Base-by-base conservation (phyloP, 2,113 vertebrate species). In the Scartelaos histophorus region DNA sequence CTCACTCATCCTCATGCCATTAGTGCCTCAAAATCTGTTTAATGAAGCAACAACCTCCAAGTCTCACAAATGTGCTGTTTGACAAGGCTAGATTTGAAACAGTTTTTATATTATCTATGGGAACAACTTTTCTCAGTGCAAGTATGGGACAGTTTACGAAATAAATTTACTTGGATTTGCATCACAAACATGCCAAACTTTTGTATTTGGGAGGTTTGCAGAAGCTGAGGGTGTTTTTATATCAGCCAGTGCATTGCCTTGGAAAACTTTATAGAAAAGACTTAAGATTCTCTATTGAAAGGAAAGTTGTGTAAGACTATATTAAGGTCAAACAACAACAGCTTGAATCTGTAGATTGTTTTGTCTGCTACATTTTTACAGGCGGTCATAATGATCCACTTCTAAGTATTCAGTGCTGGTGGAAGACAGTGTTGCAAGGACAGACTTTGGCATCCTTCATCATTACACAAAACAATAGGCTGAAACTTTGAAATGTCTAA, bases 11-110 rank as follows among this genome's bases (percentile, higher is more conserved):
- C 16, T 62, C 19, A n/a, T 64, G 34, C 10, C 34, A 35, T 25
- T 58, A 58, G 24, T 58, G 22, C 54, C 56, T 58, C 56, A 24
- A 25, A 58, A 58, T 25, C 22, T 58, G 54, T 58, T 61, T 61
- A 61, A 61, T 16, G 57, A 34, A 29, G 24, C 5, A 60, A 60
- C 57, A 60, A 58, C 13, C 12, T 25, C 24, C 11, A 58, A 16
- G 56, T 58, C 12, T 15, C 22, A 12, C 13, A 58, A 58, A 13
- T 13, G 21, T 22, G 54, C 7, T 58, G 56, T 13, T 24, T 24
- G 22, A 58, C 22, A 24, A 13, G 56, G 13, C 13, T 13, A n/a
- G 51, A 54, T 58, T 58, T 25, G 22, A 25, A 56, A 56, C 19
- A 22, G 53, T 56, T 1, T 21, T 56, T 56, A 56, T 21, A 56